Base-by-base conservation (phyloP, 2,888 invertebrate species). In the Volucella inflata region DNA sequence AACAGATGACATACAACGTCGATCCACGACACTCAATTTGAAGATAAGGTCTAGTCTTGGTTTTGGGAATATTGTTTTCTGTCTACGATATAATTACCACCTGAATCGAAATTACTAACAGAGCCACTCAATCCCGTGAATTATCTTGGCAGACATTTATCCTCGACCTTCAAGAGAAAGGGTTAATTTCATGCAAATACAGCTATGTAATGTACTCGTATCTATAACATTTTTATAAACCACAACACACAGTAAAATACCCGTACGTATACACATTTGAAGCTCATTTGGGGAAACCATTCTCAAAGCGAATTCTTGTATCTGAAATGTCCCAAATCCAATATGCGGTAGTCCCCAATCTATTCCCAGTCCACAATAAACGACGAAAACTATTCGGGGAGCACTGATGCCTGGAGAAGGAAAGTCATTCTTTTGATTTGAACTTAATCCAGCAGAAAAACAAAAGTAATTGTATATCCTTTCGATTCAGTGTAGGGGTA, bases 341-440 rank as follows among this genome's bases (percentile, higher is more conserved):
- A 80, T 67, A 76, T 76, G 68, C 62, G 67, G 64, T 68, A 62
- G 53, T 74, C 74, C 60, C 59, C 72, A 71, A 72, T 67, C 72
- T 74, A 74, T 62, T 74, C 17, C 10, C 17, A 21, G 46, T 46
- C 46, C 12, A 30, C 11, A 10, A 40, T 16, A 14, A 42, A 48
- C 10, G 55, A 44, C 53, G 38, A 30, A 11, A 11, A 8, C 30
- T 8, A 14, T 40, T 21, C n/a, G 11, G n/a, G 40, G 21, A 21
- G 9, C 2, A 42, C 14, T 8, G 50, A 14, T 38, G 12, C 30
- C 44, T 53, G 55, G n/a, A 42, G 62, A 64, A 57, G 64, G 64
- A 78, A 71, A 78, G 70, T 71, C 70, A 71, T 71, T 91, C 89
- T 89, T 89, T 90, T 91, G 90, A 91, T 91, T 90, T 88, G 89